Conservation (phyloP, 2,797 vertebrate genomes). For the Corythornis leucogaster region DNA sequence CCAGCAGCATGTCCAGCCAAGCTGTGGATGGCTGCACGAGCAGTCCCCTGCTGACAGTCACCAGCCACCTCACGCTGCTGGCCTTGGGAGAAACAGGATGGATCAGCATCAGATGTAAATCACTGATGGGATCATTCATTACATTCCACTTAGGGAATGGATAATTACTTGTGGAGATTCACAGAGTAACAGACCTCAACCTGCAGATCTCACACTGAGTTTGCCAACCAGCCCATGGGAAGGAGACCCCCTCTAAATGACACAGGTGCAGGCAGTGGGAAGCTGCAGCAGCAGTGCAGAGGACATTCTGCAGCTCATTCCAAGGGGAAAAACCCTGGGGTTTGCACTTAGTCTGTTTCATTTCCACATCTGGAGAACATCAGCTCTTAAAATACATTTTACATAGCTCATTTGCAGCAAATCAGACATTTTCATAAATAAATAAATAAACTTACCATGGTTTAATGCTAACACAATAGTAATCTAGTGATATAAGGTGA, state of each 20-base stretch:
- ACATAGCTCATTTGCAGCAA: not conserved
- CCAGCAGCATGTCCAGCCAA: not conserved
- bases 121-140: not conserved
- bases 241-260: not conserved
- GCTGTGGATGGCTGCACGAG: fast-evolving
- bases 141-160: not conserved
- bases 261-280: not conserved
- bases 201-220: not conserved
- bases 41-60: fast-evolving
- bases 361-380: not conserved
- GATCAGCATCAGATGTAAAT: not conserved
- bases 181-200: not conserved
- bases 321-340: not conserved
- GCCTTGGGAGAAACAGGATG: not conserved
- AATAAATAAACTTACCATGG: fast-evolving
- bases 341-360: not conserved
- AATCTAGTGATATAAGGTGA: not conserved
- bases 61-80: fast-evolving
- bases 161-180: not conserved
- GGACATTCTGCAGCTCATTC: not conserved
- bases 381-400: not conserved
- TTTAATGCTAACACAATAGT: not conserved
- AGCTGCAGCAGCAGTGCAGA: fast-evolving
- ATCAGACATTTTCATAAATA: not conserved
- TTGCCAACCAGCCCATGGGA: not conserved